These are phyloP conservation scores for Eristalinus sepulchralis DNA, from an alignment of 2,888 invertebrate species.

Conservation along the genomic window DNA sequence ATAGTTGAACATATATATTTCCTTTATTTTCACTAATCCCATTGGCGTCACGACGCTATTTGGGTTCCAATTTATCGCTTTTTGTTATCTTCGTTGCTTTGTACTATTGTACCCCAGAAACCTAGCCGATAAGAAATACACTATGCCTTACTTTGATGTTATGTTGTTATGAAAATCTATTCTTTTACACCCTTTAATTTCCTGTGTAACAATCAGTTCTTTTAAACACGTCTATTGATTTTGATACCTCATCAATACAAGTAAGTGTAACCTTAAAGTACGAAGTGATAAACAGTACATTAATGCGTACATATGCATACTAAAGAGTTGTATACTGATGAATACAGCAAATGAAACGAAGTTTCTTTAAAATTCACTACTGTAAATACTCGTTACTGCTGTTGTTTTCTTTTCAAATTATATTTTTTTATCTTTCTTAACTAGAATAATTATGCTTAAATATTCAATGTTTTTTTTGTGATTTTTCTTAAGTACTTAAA, in stretches of 20 bases:
- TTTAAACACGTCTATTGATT: background rate
- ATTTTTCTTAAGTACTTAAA: constrained; percentile 41
- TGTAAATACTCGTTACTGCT: background rate
- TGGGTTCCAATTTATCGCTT: background rate
- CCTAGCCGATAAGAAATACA: constrained; percentile 25
- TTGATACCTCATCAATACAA: background rate
- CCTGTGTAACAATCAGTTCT: background rate
- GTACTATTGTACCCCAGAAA: constrained; percentile 31
- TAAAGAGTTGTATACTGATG: background rate
- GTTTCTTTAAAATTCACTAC: background rate
- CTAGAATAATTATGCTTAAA: background rate
- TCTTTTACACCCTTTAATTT: background rate
- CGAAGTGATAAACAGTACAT: constrained; percentile 42
- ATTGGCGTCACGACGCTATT: constrained; percentile 16
- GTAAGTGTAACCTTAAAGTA: constrained; percentile 12
- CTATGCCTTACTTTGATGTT: background rate
- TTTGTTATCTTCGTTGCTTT: constrained; percentile 17
- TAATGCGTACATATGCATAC: background rate
- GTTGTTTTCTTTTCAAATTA: background rate
- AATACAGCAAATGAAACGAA: background rate
- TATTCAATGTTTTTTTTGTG: constrained; percentile 11
- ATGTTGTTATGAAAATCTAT: constrained; percentile 2
- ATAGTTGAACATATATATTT: background rate
- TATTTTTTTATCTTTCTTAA: constrained; percentile 9
- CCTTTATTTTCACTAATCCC: background rate